These are phyloP conservation scores for Phallusia fumigata DNA, from an alignment of 23 tunicate species.

Conservation along the genomic window DNA sequence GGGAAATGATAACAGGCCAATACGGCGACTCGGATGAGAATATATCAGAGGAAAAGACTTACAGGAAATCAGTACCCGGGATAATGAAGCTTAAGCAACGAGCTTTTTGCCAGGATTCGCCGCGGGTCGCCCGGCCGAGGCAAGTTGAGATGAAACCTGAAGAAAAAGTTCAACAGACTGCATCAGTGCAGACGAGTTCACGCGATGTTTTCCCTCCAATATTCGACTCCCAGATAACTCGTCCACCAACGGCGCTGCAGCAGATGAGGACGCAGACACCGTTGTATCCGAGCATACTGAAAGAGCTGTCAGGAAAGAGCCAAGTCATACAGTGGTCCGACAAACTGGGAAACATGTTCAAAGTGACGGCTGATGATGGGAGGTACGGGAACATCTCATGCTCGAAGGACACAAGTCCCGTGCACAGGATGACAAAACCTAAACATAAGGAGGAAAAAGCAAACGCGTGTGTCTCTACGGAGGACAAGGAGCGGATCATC, in stretches of 20 bases:
- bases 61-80: constrained; percentile 50
- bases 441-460: not conserved
- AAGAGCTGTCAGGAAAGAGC: constrained; percentile 20
- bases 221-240: constrained; percentile 2
- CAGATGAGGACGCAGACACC: constrained; percentile 18
- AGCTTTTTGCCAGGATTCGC: not conserved
- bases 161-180: not conserved
- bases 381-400: constrained; percentile 35
- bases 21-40: constrained; percentile 8
- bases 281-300: constrained; percentile 17
- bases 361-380: constrained; percentile 39
- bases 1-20: not conserved
- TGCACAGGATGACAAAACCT: not conserved
- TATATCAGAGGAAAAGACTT: constrained; percentile 67
- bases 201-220: not conserved
- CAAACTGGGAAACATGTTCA: constrained; percentile 45
- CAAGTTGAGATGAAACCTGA: not conserved
- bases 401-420: constrained; percentile 19
- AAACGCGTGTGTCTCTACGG: not conserved
- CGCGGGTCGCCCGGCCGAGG: not conserved
- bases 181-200: not conserved
- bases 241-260: constrained; percentile 21
- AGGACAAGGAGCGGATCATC: not conserved
- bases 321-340: constrained; percentile 56
- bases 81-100: constrained; percentile 35